phyloP scores from a whole-genome alignment of 2,888 invertebrate species.

The Latrodectus hesperus region DNA sequence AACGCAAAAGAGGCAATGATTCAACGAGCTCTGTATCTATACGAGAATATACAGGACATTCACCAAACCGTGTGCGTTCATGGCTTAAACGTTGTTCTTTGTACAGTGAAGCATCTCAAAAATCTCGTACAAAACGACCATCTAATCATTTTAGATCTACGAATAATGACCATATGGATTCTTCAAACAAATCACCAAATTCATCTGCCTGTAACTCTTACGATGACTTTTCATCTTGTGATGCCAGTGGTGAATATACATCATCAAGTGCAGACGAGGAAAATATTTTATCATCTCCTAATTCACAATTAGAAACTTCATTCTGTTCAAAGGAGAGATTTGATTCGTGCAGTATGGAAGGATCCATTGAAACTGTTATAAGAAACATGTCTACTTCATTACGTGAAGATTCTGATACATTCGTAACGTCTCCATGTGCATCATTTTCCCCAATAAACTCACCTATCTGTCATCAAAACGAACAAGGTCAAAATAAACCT shows the following conservation, averaged over 20 bases:
- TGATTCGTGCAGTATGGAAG: constrained; percentile 38
- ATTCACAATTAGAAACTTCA: constrained; percentile 24
- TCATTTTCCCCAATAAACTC: constrained; percentile 20
- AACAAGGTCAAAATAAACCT: not conserved
- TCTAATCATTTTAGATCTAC: not conserved
- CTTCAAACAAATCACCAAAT: not conserved
- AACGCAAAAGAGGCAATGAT: constrained; percentile 42
- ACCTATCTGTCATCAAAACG: not conserved
- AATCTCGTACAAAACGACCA: not conserved
- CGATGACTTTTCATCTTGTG: constrained; percentile 78
- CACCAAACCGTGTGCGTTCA: constrained; percentile 19
- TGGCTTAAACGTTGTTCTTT: constrained; percentile 39
- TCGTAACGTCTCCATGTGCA: not conserved
- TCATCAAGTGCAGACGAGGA: constrained; percentile 75
- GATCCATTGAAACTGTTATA: constrained; percentile 45
- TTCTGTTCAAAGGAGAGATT: constrained; percentile 2
- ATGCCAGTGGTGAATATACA: constrained; percentile 92
- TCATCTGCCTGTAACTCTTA: not conserved
- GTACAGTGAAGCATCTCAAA: not conserved
- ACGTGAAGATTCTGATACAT: not conserved
- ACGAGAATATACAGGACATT: not conserved
- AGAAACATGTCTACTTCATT: not conserved
- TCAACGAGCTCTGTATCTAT: not conserved
- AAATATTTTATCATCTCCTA: constrained; percentile 31
- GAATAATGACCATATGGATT: not conserved